Evolutionary conservation across 1,140 invertebrate species (phyloP), one percentile per base, ranked within the genome.

Genomic region (Parapsyche elsis): DNA sequence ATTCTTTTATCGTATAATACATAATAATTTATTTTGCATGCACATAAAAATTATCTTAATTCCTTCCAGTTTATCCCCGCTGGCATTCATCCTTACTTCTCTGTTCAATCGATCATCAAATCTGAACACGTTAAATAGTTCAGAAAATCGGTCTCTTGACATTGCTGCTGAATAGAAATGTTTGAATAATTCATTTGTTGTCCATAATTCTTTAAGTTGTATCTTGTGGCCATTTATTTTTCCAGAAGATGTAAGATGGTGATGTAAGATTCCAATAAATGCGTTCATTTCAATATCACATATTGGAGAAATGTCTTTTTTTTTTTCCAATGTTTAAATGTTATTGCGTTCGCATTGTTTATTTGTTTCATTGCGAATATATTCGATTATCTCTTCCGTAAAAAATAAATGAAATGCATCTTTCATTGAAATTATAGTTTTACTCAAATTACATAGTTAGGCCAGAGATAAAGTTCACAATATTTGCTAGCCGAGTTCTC

Each of bases 161-260:
- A 78, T 78, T 9, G 76, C 76, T 16, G 76, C 76, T 10, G 76
- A 24, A n/a, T n/a, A n/a, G n/a, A n/a, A 78, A 21, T 19, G 38
- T 16, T 9, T 24, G 64, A 64, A 78, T n/a, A n/a, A n/a, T n/a
- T n/a, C n/a, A n/a, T n/a, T n/a, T n/a, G n/a, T n/a, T n/a, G n/a
- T n/a, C n/a, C n/a, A n/a, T n/a, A n/a, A n/a, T n/a, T n/a, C n/a
- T n/a, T n/a, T n/a, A n/a, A n/a, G n/a, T n/a, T n/a, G n/a, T n/a
- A n/a, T 23, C 30, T 78, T 78, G 10, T 57, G 53, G 16, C 16
- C 16, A 38, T 19, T n/a, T 12, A 24, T 9, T 78, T 16, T 59
- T 9, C 76, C 76, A 10, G 76, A 78, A 24, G 76, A 21, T 10
- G 67, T n/a, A n/a, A n/a, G n/a, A n/a, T n/a, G n/a, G n/a, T n/a